Evolutionary conservation across 2,113 vertebrate species (phyloP).

Genomic region (Barnardius zonarius): DNA sequence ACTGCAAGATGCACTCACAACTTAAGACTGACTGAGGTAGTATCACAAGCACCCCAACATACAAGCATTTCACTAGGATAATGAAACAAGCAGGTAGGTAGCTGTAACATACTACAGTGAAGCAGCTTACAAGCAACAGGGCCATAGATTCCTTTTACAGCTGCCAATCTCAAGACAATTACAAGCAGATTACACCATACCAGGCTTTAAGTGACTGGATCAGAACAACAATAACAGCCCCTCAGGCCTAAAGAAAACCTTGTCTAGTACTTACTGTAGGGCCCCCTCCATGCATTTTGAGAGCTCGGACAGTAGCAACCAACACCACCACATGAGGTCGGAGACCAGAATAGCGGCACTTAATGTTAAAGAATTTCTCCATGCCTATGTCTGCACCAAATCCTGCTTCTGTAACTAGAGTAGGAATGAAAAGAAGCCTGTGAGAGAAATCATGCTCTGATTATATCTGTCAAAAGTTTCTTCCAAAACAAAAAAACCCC

Average conservation of each 20-base stretch:
- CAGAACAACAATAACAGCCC: background rate
- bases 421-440: background rate
- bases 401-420: constrained; percentile 93
- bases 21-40: background rate
- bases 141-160: background rate
- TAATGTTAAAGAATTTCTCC: constrained; percentile 99
- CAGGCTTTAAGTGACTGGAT: background rate
- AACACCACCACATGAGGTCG: constrained; percentile 92
- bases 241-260: background rate
- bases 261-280: constrained; percentile 80
- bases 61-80: background rate
- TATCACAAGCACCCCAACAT: background rate
- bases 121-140: background rate
- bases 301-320: constrained; percentile 91
- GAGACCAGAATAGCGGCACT: constrained; percentile 92
- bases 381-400: constrained; percentile 98
- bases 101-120: background rate
- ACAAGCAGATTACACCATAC: background rate
- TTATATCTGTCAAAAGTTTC: background rate
- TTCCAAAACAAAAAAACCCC: background rate
- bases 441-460: background rate
- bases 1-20: background rate
- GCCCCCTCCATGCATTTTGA: constrained; percentile 98
- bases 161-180: background rate
- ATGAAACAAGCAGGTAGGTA: background rate